Base-by-base conservation (phyloP, 2,888 invertebrate genomes). In the Imbricaverruca yamaguchii region DNA sequence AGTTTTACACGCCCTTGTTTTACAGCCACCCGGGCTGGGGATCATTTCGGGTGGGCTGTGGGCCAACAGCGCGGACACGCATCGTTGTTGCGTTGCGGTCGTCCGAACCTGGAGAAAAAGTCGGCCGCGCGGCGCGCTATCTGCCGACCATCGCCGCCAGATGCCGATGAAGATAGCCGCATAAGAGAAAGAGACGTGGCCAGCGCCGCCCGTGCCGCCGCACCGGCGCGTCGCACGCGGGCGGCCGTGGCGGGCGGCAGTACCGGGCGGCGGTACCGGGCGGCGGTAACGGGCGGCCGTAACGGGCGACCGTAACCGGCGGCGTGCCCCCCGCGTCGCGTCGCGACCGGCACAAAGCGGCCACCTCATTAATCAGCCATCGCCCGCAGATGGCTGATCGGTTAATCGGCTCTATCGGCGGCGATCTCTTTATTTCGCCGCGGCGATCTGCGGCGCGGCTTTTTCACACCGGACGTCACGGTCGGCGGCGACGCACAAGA, bases 281-380 rank as follows among this genome's bases (percentile, higher is more conserved):
- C 39, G 4, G 39, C 39, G 39, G 1, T 39, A 39, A 39, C 39
- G 39, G 39, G 39, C 39, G 18, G 8, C 21, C 13, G 39, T 74
- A 55, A 55, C 55, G 74, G 74, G 53, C 55, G 25, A 25, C 18
- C 53, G 53, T 53, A 3, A 9, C 53, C 55, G 67, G 12, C 63
- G n/a, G 69, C 15, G 39, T 8, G 55, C 74, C 74, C 74, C 74
- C 74, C 74, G 55, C 74, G 55, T 10, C 74, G 74, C n/a, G 53
- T 74, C 74, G 55, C 53, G 10, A 21, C 53, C 55, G 13, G 74
- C 55, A 74, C 74, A 74, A 74, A 74, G 74, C 55, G 18, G 11
- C 18, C 74, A 18, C 53, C 74, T 74, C 74, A 55, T 74, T 74
- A 74, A 74, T 74, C 74, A 74, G 74, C 74, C 55, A 74, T 74